phyloP scores from a whole-genome alignment of 2,888 invertebrate genomes.

The Thelaira solivaga region DNA sequence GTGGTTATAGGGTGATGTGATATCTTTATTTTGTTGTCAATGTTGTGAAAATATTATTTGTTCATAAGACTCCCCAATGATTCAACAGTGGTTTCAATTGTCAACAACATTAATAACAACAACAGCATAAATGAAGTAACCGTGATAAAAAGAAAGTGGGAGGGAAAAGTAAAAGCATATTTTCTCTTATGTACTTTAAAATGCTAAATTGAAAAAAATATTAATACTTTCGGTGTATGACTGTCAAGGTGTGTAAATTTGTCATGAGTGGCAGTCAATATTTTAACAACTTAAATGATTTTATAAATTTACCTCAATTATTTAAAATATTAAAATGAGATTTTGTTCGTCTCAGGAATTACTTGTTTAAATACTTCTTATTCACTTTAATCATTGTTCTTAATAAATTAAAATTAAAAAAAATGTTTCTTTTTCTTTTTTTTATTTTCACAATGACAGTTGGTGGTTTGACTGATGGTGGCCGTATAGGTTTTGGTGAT shows the following conservation, averaged over 20 bases:
- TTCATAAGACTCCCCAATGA: conserved; percentile 38
- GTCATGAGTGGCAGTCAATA: neutral
- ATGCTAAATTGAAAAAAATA: no score
- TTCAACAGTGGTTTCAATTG: conserved; percentile 24
- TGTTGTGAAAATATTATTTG: conserved; percentile 26
- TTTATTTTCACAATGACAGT: conserved; percentile 31
- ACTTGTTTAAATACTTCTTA: neutral
- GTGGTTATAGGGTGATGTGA: no score
- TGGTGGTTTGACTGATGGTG: conserved; percentile 66
- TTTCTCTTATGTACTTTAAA: no score
- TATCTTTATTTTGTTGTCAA: conserved; percentile 7
- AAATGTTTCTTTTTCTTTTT: neutral
- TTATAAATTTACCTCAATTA: conserved; percentile 16
- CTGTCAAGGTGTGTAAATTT: conserved; percentile 3
- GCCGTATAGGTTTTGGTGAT: conserved; percentile 68
- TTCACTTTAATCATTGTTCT: no score
- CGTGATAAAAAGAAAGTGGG: neutral
- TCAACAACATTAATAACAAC: conserved; percentile 31
- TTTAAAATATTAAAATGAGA: conserved; percentile 34
- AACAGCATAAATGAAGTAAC: neutral
- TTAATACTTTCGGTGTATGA: no score
- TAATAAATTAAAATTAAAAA: neutral
- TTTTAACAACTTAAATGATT: conserved; percentile 21
- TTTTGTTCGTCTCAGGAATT: neutral
- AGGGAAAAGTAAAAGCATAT: neutral